A percentile compares a stretch with the other conserved stretches of the same genome.
These are phyloP conservation scores for Xiphorhynchus elegans DNA, from an alignment of 2,113 vertebrate species.

Conservation along the genomic window DNA sequence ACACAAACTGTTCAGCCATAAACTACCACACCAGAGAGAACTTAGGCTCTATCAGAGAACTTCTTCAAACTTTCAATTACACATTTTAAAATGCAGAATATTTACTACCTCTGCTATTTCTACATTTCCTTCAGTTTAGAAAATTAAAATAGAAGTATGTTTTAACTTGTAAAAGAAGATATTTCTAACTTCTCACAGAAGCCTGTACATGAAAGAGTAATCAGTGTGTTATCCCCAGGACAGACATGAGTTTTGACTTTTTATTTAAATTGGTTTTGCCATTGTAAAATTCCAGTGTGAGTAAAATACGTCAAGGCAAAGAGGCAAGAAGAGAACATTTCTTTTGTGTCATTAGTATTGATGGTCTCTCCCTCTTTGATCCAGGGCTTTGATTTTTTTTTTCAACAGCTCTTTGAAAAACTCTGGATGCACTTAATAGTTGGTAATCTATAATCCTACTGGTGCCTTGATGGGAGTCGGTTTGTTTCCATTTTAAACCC, in stretches of 20 bases:
- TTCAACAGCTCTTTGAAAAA: background rate
- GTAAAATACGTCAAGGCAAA: background rate
- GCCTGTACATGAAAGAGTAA: background rate
- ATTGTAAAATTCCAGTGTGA: background rate
- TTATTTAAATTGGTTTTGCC: background rate
- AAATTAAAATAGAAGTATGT: background rate
- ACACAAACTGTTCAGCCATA: background rate
- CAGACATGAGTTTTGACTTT: background rate
- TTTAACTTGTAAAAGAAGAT: background rate
- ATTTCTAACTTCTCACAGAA: background rate
- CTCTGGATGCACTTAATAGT: background rate
- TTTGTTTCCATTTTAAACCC: background rate
- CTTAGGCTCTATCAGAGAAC: background rate
- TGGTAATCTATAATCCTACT: background rate
- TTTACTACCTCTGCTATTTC: background rate
- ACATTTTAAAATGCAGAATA: background rate
- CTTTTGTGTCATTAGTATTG: background rate
- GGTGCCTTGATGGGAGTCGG: background rate
- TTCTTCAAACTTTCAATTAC: background rate
- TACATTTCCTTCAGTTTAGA: background rate
- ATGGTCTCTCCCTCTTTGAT: background rate
- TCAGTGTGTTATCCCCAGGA: background rate
- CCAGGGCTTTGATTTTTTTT: background rate
- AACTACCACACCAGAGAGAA: background rate
- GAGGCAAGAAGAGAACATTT: background rate